A percentile compares a stretch with the other conserved stretches of the same genome.
Evolutionary conservation across 2,888 invertebrate species (phyloP).

Genomic region (Brenthis hecate): DNA sequence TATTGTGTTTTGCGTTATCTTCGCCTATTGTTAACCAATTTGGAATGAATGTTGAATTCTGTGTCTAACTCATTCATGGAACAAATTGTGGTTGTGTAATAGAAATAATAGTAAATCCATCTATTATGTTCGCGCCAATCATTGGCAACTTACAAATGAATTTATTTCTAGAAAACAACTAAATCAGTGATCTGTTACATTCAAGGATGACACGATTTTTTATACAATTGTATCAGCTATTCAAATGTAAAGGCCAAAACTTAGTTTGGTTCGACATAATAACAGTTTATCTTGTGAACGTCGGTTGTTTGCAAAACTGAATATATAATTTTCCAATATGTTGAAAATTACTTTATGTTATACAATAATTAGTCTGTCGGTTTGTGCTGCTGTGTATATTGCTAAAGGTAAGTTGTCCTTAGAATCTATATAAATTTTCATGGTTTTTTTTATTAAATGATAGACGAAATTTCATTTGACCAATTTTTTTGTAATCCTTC

Average conservation of each 20-base stretch:
- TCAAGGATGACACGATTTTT: slow-evolving; percentile 75
- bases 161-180: slow-evolving; percentile 40
- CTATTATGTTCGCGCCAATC: too few relatives aligned
- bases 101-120: too few relatives aligned
- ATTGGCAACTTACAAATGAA: neutral
- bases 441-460: too few relatives aligned
- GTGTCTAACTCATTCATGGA: too few relatives aligned
- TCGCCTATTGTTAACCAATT: too few relatives aligned
- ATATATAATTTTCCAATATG: slow-evolving; percentile 25
- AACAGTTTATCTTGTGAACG: slow-evolving; percentile 22
- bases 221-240: slow-evolving; percentile 51
- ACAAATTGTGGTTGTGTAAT: too few relatives aligned
- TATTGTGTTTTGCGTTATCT: too few relatives aligned
- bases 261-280: slow-evolving; percentile 28
- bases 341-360: slow-evolving; percentile 28
- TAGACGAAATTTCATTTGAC: too few relatives aligned
- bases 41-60: too few relatives aligned
- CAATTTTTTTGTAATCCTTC: too few relatives aligned
- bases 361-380: slow-evolving; percentile 48
- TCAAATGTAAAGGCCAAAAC: slow-evolving; percentile 59
- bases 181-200: slow-evolving; percentile 47
- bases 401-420: slow-evolving; percentile 58
- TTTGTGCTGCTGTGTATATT: slow-evolving; percentile 55
- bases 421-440: too few relatives aligned
- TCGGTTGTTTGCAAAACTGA: slow-evolving; percentile 25